Evolutionary conservation across 2,888 invertebrate species (phyloP), one percentile per base, ranked within the genome.

Genomic region (Asteroscopus sphinx): DNA sequence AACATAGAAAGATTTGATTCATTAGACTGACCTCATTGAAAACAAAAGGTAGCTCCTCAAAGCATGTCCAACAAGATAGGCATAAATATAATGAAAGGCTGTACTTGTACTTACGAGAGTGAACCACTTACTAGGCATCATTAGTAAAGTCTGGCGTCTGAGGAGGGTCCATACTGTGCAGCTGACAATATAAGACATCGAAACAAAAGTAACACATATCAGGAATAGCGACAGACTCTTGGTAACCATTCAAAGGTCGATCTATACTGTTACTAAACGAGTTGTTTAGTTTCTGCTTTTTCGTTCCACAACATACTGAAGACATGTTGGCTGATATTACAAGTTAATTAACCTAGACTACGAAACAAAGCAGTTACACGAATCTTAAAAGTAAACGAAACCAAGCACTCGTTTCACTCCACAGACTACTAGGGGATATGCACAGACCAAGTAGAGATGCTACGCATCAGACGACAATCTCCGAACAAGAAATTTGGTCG

Each of bases 151-250:
- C 96, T 83, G 99, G 98, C 79, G 96, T 95, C 90, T 97, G 97
- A 76, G 99, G 99, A 77, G 98, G 97, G 79, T 99, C 98, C 89
- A 98, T 96, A 89, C 97, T 98, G 94, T 99, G 97, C 83, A 99
- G 96, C 94, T 99, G 98, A 92, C 97, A 96, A 93, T 99, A 97
- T 75, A 99, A 96, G 80, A 99, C 99, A 95, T 99, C 99, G 95
- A 99, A 99, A 96, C 99, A 99, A 95, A 98, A 99, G 95, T 97
- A 98, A 90, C 99, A 99, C 99, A 99, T 99, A 91, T 99, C 99
- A 69, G 97, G 97, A 89, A 97, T 96, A 77, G 98, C 98, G 76
- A 98, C 97, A 77, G 91, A 85, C 74, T 94, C 94, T 80, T 92
- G 89, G 84, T 92, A 91, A 82, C 94, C 94, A 85, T 95, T 93